Conservation (phyloP, 2,113 vertebrate species). For the Syngnathoides biaculeatus region DNA sequence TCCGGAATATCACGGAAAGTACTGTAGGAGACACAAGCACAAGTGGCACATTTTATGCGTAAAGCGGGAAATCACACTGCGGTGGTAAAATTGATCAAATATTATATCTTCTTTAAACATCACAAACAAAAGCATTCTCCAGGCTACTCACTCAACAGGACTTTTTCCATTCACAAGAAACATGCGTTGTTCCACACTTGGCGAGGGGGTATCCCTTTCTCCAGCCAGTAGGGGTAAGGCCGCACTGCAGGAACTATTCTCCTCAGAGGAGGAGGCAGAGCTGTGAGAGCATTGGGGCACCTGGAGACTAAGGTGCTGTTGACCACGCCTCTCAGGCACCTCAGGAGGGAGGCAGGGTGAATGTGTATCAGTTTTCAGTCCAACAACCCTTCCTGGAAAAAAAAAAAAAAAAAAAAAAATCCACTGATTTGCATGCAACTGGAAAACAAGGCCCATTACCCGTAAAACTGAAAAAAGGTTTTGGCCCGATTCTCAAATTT, state of each 20-base stretch:
- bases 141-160: constrained; percentile 75
- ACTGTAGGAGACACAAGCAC: constrained; percentile 57
- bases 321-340: constrained; percentile 80
- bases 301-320: constrained; percentile 87
- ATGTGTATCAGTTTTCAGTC: constrained; percentile 79
- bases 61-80: background rate
- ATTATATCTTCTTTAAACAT: background rate
- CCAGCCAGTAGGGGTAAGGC: constrained; percentile 86
- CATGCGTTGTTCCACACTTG: constrained; percentile 76
- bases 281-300: constrained; percentile 89
- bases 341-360: constrained; percentile 73
- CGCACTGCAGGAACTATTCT: constrained; percentile 91
- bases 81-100: background rate
- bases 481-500: too few relatives aligned
- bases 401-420: background rate
- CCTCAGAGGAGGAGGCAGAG: constrained; percentile 90
- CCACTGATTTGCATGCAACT: background rate
- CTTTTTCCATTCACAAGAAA: constrained; percentile 73
- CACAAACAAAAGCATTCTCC: background rate
- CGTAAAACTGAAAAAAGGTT: too few relatives aligned
- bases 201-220: constrained; percentile 86
- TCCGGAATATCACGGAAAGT: constrained; percentile 72
- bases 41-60: background rate
- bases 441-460: background rate
- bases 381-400: constrained; percentile 73